Conservation (phyloP, 2,113 vertebrate genomes). For the Probosciger aterrimus region DNA sequence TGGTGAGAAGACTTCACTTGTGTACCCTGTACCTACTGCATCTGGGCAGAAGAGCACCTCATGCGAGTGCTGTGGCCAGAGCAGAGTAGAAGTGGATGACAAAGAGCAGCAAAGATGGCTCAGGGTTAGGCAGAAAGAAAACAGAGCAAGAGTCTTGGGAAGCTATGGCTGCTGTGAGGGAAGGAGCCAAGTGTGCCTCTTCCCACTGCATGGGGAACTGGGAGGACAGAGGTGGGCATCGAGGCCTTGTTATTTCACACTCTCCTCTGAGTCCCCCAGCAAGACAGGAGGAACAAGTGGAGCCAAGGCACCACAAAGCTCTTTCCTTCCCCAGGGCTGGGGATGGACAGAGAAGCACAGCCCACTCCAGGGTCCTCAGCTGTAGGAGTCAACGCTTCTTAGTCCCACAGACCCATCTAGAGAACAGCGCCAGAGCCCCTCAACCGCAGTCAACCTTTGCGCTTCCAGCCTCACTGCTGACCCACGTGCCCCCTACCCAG, state of each 20-base stretch:
- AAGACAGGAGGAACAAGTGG: not conserved
- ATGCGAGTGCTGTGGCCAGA: not conserved
- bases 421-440: not conserved
- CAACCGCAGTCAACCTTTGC: accelerated
- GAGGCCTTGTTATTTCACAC: not conserved
- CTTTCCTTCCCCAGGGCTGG: accelerated
- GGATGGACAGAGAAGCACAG: not conserved
- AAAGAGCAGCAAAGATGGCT: not conserved
- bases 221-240: not conserved
- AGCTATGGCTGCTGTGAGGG: not conserved
- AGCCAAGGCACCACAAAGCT: not conserved
- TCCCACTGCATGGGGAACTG: not conserved
- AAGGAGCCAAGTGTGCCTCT: not conserved
- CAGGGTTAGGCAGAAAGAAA: not conserved
- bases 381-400: not conserved
- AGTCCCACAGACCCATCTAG: not conserved
- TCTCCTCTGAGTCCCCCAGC: not conserved
- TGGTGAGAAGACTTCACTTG: not conserved
- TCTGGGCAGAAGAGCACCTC: not conserved
- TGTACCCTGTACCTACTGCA: not conserved
- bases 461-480: not conserved
- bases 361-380: not conserved
- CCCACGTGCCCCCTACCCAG: accelerated
- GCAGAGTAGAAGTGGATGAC: not conserved
- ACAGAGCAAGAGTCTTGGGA: not conserved